phyloP scores from a whole-genome alignment of 2,888 invertebrate species.

The Hirtodrosophila duncani region DNA sequence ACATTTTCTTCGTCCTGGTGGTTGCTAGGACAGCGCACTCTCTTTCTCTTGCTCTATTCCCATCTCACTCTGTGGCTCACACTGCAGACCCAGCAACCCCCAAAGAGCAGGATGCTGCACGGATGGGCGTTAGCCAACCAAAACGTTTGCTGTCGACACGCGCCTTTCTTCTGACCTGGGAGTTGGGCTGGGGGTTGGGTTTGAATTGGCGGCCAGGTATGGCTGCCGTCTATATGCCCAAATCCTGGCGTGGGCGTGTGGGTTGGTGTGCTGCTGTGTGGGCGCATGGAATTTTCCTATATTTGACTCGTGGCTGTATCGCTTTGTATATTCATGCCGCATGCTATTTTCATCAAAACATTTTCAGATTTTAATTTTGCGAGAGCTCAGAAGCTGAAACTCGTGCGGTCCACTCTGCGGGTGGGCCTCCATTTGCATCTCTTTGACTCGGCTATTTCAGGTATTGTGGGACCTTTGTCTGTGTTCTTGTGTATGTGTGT shows the following conservation, averaged over 20 bases:
- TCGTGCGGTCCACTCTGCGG: constrained; percentile 16
- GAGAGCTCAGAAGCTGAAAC: neutral
- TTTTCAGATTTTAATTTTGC: constrained; percentile 55
- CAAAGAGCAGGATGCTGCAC: constrained; percentile 49
- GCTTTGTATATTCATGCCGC: neutral
- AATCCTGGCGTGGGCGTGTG: constrained; percentile 9
- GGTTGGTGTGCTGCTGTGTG: constrained; percentile 12
- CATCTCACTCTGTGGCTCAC: constrained; percentile 8
- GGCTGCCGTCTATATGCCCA: neutral
- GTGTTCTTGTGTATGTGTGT: neutral
- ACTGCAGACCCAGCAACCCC: constrained; percentile 43
- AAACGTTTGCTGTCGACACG: constrained; percentile 61
- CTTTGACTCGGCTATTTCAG: constrained; percentile 6
- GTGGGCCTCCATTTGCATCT: constrained; percentile 3
- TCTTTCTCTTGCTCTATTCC: constrained; percentile 1
- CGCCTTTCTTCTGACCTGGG: constrained; percentile 12
- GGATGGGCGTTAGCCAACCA: constrained; percentile 60
- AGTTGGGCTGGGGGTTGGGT: neutral
- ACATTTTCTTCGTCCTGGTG: too few relatives aligned
- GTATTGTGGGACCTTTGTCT: too few relatives aligned
- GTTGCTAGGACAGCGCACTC: constrained; percentile 44
- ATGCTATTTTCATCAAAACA: constrained; percentile 14
- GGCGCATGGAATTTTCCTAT: constrained; percentile 35
- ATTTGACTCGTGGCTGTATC: constrained; percentile 28
- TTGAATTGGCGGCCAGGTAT: constrained; percentile 1